Evolutionary conservation across 2,888 invertebrate genomes (phyloP).

Genomic region (Polietes domitor): DNA sequence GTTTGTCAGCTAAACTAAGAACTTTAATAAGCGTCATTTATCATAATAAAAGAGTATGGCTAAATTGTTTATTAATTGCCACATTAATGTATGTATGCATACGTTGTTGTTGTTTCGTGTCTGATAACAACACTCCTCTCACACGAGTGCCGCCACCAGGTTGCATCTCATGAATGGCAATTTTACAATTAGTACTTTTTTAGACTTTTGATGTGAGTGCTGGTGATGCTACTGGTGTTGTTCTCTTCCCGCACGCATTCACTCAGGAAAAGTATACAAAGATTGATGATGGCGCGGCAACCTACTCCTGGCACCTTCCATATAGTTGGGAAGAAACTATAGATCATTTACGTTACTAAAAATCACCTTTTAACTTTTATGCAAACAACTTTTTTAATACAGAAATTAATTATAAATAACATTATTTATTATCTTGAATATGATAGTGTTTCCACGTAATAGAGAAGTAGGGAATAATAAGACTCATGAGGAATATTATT

Average conservation of each 20-base stretch:
- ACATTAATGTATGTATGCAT: constrained; percentile 41
- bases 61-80: constrained; percentile 65
- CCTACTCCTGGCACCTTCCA: too few relatives aligned
- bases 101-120: neutral
- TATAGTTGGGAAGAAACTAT: too few relatives aligned
- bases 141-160: neutral
- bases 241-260: neutral
- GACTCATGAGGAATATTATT: too few relatives aligned
- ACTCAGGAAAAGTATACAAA: neutral
- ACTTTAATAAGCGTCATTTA: constrained; percentile 61
- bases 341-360: too few relatives aligned
- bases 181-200: neutral
- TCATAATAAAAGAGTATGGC: constrained; percentile 60
- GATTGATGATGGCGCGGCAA: neutral
- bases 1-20: constrained; percentile 62
- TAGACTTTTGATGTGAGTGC: neutral
- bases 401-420: too few relatives aligned
- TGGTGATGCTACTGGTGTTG: neutral
- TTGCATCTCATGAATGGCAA: neutral
- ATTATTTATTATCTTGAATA: too few relatives aligned
- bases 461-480: too few relatives aligned
- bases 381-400: too few relatives aligned
- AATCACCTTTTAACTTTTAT: too few relatives aligned
- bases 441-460: too few relatives aligned
- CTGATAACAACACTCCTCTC: too few relatives aligned